These are phyloP conservation scores for Thelaira solivaga DNA, from an alignment of 2,888 invertebrate species.

Conservation along the genomic window DNA sequence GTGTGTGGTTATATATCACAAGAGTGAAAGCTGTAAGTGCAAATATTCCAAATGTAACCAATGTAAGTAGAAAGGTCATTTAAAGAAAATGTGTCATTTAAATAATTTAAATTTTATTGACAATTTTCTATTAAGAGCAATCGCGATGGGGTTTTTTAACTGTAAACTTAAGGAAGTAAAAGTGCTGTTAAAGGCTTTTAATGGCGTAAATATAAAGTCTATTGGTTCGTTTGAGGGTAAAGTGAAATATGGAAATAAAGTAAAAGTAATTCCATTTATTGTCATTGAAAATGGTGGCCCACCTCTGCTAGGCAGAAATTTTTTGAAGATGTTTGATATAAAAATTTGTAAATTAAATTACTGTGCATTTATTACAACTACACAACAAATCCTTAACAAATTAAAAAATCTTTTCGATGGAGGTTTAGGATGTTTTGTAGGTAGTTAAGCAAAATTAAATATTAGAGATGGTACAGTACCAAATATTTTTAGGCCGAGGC, in stretches of 20 bases:
- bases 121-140: background rate
- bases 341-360: slow-evolving; percentile 45
- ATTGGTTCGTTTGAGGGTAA: slow-evolving; percentile 36
- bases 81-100: slow-evolving; percentile 52
- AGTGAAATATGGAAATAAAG: slow-evolving; percentile 28
- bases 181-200: slow-evolving; percentile 26
- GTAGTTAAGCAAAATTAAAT: slow-evolving; percentile 37
- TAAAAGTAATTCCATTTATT: slow-evolving; percentile 25
- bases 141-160: slow-evolving; percentile 7
- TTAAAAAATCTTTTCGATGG: slow-evolving; percentile 43
- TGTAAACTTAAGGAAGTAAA: slow-evolving; percentile 11
- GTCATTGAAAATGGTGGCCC: slow-evolving; percentile 56
- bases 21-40: slow-evolving; percentile 45
- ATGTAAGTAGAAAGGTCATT: slow-evolving; percentile 53
- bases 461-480: slow-evolving; percentile 34
- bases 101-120: slow-evolving; percentile 36
- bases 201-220: slow-evolving; percentile 31
- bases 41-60: slow-evolving; percentile 53
- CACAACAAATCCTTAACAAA: slow-evolving; percentile 26
- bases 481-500: too few species aligned
- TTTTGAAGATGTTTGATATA: slow-evolving; percentile 44
- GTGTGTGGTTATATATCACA: slow-evolving; percentile 54
- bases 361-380: background rate
- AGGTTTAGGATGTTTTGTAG: slow-evolving; percentile 49
- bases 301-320: slow-evolving; percentile 52